These are phyloP conservation scores for Lagocephalus sceleratus DNA, from an alignment of 2,797 vertebrate species.

Conservation along the genomic window DNA sequence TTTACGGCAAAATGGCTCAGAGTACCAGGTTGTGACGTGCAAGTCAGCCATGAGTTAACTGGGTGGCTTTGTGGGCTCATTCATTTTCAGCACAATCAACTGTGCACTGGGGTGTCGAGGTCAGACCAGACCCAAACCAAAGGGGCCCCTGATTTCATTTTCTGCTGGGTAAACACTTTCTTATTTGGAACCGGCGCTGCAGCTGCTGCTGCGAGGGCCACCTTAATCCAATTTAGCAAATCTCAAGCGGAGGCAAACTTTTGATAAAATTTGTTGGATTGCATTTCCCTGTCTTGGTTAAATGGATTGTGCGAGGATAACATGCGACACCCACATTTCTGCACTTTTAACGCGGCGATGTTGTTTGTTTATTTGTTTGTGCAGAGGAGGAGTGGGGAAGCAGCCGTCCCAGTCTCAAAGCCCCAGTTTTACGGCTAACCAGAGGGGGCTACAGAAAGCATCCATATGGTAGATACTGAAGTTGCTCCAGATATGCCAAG, in stretches of 20 bases:
- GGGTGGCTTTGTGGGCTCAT: slow-evolving; percentile 48
- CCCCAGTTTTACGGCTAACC: slow-evolving; percentile 87
- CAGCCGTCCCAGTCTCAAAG: slow-evolving; percentile 88
- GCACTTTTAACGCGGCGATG: slow-evolving; percentile 3
- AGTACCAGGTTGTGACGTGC: slow-evolving; percentile 20
- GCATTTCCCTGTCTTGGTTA: slow-evolving; percentile 49
- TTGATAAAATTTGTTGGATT: slow-evolving; percentile 37
- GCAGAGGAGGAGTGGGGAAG: slow-evolving; percentile 93
- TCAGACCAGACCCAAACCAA: slow-evolving; percentile 61
- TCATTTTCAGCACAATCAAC: slow-evolving; percentile 67
- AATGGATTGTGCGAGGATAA: slow-evolving; percentile 34
- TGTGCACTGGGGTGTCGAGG: slow-evolving; percentile 59
- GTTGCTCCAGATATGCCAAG: slow-evolving; percentile 86
- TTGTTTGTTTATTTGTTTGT: slow-evolving; percentile 31
- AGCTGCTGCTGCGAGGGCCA: slow-evolving; percentile 41
- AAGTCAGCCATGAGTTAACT: slow-evolving; percentile 28
- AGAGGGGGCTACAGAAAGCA: slow-evolving; percentile 98
- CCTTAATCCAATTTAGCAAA: slow-evolving; percentile 70
- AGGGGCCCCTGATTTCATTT: slow-evolving; percentile 72
- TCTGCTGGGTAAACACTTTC: slow-evolving; percentile 76
- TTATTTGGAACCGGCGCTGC: slow-evolving; percentile 66
- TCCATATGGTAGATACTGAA: slow-evolving; percentile 99
- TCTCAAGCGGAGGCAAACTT: slow-evolving; percentile 47
- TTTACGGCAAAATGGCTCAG: slow-evolving; percentile 4
- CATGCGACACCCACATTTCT: slow-evolving; percentile 13